Conservation (phyloP, 2,797 vertebrate species). For the Limosa lapponica region DNA sequence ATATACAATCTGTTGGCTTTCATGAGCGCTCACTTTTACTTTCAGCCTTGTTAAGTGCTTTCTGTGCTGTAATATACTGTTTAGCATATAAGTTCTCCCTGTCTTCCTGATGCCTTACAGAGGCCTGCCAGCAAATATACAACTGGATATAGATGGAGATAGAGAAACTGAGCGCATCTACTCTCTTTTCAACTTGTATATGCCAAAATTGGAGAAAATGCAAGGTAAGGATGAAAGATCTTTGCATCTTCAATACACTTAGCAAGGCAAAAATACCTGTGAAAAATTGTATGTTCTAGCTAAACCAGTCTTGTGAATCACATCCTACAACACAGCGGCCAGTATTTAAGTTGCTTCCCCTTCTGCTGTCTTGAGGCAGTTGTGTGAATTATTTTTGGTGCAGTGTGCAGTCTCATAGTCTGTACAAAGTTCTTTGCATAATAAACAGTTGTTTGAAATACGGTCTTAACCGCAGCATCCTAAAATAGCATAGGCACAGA, state of each 20-base stretch:
- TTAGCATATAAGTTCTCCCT: background rate
- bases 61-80: background rate
- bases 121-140: slow-evolving; percentile 95
- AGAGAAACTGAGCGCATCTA: slow-evolving; percentile 97
- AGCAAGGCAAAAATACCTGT: background rate
- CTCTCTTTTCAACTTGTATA: slow-evolving; percentile 93
- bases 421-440: background rate
- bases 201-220: slow-evolving; percentile 96
- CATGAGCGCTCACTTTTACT: background rate
- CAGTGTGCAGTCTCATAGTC: background rate
- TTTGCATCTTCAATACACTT: background rate
- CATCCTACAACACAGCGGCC: background rate
- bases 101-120: slow-evolving; percentile 74
- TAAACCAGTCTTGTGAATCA: background rate
- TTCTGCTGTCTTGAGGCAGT: background rate
- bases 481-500: background rate
- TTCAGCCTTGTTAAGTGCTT: background rate
- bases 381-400: slow-evolving; percentile 30
- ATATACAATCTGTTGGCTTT: background rate
- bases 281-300: background rate
- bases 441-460: background rate
- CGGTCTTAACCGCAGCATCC: background rate
- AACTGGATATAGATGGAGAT: slow-evolving; percentile 97
- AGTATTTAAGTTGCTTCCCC: background rate
- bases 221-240: slow-evolving; percentile 84